These are phyloP conservation scores for Malacoraja senta DNA, from an alignment of 2,797 vertebrate species.

Conservation along the genomic window DNA sequence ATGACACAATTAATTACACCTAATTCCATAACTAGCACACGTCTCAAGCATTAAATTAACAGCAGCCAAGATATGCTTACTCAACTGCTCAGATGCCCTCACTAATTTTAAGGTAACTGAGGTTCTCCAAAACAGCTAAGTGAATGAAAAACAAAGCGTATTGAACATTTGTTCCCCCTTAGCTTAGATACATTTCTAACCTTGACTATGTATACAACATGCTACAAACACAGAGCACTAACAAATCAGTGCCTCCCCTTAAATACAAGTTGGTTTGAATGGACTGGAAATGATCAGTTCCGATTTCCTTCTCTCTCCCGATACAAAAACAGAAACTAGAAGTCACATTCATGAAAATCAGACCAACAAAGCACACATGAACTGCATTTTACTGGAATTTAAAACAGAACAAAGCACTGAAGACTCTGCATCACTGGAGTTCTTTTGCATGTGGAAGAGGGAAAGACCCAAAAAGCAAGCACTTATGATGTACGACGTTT, in stretches of 20 bases:
- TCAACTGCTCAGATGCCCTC: background rate
- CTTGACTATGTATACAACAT: background rate
- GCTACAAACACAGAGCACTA: background rate
- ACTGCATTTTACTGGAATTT: background rate
- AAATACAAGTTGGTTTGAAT: background rate
- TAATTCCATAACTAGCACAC: background rate
- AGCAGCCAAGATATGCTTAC: background rate
- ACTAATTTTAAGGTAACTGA: constrained; percentile 23
- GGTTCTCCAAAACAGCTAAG: background rate
- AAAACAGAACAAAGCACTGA: background rate
- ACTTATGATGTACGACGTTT: background rate
- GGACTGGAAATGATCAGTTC: background rate
- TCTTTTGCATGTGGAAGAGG: background rate
- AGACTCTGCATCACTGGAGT: background rate
- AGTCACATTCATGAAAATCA: background rate
- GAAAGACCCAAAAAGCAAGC: constrained; percentile 11
- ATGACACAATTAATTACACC: background rate
- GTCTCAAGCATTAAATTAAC: background rate
- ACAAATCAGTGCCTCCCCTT: background rate
- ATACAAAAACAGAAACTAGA: constrained; percentile 8
- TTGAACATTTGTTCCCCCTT: background rate
- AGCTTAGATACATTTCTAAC: background rate
- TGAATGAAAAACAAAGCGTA: background rate
- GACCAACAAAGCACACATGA: background rate
- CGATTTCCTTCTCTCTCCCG: background rate